phyloP scores from a whole-genome alignment of 2,888 invertebrate species.

The Plebejus melissa region DNA sequence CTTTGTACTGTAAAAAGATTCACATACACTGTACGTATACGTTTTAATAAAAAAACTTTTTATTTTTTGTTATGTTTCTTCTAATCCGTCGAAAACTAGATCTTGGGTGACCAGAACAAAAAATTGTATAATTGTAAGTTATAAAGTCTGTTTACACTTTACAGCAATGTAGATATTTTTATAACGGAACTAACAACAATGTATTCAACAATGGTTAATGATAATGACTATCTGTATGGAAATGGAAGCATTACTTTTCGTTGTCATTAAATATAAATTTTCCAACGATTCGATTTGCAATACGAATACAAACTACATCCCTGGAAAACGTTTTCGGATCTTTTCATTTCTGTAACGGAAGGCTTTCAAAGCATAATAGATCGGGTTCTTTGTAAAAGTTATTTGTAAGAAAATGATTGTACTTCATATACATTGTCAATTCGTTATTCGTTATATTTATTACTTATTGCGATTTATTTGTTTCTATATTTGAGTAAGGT shows the following conservation, averaged over 20 bases:
- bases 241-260: not conserved
- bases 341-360: conserved; percentile 21
- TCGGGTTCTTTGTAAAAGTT: conserved; percentile 6
- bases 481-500: too few relatives aligned
- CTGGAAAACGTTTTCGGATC: not conserved
- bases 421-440: not conserved
- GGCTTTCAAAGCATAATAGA: conserved; percentile 14
- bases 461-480: too few relatives aligned
- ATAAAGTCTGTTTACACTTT: too few relatives aligned
- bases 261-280: conserved; percentile 13
- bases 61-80: too few relatives aligned
- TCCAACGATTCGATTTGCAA: not conserved
- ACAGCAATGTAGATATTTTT: too few relatives aligned
- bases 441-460: not conserved
- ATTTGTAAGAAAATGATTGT: not conserved
- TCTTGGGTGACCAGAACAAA: too few relatives aligned
- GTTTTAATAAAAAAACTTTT: too few relatives aligned
- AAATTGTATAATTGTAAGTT: too few relatives aligned
- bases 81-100: too few relatives aligned
- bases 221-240: not conserved
- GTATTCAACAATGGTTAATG: not conserved
- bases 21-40: too few relatives aligned
- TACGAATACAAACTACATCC: conserved; percentile 9
- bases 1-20: too few relatives aligned
- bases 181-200: too few relatives aligned